Conservation (phyloP, 1,140 invertebrate genomes). For the Caenorhabditis tropicalis region DNA sequence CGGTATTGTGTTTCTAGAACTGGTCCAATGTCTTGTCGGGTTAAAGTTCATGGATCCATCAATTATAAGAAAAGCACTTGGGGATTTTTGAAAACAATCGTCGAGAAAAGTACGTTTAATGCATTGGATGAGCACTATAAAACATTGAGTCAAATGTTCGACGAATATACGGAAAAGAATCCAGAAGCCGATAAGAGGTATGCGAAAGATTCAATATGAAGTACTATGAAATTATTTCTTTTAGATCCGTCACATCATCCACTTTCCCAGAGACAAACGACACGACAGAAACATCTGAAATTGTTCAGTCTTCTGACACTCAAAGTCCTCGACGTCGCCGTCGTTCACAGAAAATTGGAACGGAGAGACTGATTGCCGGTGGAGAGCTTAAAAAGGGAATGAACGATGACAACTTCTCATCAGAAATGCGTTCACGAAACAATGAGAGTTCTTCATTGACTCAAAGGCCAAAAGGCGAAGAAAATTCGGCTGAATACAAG, state of each 20-base stretch:
- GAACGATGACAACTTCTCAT: neutral
- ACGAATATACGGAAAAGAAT: neutral
- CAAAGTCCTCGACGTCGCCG: neutral
- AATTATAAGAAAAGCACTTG: slow-evolving; percentile 48
- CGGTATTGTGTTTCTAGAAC: slow-evolving; percentile 36
- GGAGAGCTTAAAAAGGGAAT: neutral
- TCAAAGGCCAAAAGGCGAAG: neutral
- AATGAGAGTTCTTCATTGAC: neutral
- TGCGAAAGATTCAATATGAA: neutral
- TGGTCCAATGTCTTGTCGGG: slow-evolving; percentile 3
- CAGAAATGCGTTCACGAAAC: neutral
- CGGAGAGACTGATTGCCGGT: neutral
- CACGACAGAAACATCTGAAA: neutral
- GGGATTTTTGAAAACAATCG: slow-evolving; percentile 39
- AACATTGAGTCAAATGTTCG: neutral
- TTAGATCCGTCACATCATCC: neutral
- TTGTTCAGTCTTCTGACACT: neutral
- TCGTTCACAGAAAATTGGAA: neutral
- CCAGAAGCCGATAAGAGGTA: neutral
- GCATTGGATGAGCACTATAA: slow-evolving; percentile 48
- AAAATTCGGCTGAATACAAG: neutral
- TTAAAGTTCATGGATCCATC: slow-evolving; percentile 40
- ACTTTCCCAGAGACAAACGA: neutral
- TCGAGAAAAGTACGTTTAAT: slow-evolving; percentile 45
- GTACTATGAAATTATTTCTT: neutral